Evolutionary conservation across 2,113 vertebrate species (phyloP).

Genomic region (Varanus komodoensis): DNA sequence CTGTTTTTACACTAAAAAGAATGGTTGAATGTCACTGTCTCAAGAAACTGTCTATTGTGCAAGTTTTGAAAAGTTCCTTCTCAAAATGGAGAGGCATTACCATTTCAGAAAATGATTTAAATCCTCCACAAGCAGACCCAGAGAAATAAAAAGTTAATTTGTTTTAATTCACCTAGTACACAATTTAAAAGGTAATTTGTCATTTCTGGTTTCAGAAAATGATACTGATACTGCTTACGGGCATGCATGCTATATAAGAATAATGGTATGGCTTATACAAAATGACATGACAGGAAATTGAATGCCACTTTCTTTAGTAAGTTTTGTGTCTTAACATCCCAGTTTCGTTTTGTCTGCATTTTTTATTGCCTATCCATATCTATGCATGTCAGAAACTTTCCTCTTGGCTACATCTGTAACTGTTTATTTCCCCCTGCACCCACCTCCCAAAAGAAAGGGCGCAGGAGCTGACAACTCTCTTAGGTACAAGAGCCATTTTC

Average conservation of each 20-base stretch:
- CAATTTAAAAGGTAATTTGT: conserved; percentile 75
- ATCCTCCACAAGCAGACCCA: conserved; percentile 55
- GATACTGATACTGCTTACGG: conserved; percentile 69
- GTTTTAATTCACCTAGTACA: conserved; percentile 73
- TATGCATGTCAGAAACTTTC: conserved; percentile 76
- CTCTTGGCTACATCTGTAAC: conserved; percentile 71
- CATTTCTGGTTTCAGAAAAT: conserved; percentile 73
- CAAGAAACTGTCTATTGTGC: conserved; percentile 32
- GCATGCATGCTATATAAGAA: conserved; percentile 66
- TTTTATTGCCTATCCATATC: conserved; percentile 74
- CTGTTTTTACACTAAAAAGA: conserved; percentile 46
- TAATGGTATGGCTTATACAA: conserved; percentile 66
- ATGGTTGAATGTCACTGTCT: conserved; percentile 1
- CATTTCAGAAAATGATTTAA: conserved; percentile 70
- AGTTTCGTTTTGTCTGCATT: conserved; percentile 66
- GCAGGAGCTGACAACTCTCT: conserved; percentile 58
- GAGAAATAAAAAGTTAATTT: conserved; percentile 76
- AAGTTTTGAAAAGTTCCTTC: conserved; percentile 57
- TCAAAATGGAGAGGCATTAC: conserved; percentile 47
- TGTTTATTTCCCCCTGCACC: conserved; percentile 59
- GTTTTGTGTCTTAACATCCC: conserved; percentile 66
- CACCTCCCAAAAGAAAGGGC: conserved; percentile 44
- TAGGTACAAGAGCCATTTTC: conserved; percentile 41
- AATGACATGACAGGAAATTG: conserved; percentile 76
- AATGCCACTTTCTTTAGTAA: conserved; percentile 64